Evolutionary conservation across 2,888 invertebrate genomes (phyloP), one percentile per base, ranked within the genome.

Genomic region (Cyaniris semiargus): DNA sequence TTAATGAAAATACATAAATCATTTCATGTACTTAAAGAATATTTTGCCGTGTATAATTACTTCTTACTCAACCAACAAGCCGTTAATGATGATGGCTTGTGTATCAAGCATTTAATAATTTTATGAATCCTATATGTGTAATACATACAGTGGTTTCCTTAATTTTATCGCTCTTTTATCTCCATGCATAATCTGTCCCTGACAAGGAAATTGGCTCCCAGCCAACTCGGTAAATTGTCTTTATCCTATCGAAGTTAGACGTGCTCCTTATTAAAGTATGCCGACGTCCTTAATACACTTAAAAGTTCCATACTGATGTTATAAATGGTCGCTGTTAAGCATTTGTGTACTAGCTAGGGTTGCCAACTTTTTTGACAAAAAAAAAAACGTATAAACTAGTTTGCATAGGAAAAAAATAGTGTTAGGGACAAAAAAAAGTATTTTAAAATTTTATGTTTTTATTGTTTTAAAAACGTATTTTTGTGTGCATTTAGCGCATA

Each of bases 201-300:
- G 66, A 66, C 66, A 66, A 66, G 66, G 27, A 66, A 66, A 66
- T 66, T 66, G 66, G 66, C 27, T 31, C 27, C 8, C 27, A 27
- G 66, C 66, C 66, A 66, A 31, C 66, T 31, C 66, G 15, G 27
- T 66, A 66, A 66, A 66, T 66, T 66, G 66, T 5, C 27, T 27
- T 27, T 18, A 66, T 66, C 27, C 66, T 66, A 18, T 23, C 0
- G 5, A 66, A 31, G 66, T 66, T 66, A 31, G 66, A 66, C 66
- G 66, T 66, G 66, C 27, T 31, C 18, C 66, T 60, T 66, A 31
- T 15, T 66, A 31, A 66, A 66, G 27, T 66, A 31, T 13, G 18
- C 53, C 53, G 18, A 53, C 18, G 18, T 53, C 1, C 53, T 44
- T 44, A 44, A 53, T 53, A 18, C 18, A 53, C 18, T 53, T 5